phyloP scores from a whole-genome alignment of 2,888 invertebrate genomes.

The Ormyrus thymus region DNA sequence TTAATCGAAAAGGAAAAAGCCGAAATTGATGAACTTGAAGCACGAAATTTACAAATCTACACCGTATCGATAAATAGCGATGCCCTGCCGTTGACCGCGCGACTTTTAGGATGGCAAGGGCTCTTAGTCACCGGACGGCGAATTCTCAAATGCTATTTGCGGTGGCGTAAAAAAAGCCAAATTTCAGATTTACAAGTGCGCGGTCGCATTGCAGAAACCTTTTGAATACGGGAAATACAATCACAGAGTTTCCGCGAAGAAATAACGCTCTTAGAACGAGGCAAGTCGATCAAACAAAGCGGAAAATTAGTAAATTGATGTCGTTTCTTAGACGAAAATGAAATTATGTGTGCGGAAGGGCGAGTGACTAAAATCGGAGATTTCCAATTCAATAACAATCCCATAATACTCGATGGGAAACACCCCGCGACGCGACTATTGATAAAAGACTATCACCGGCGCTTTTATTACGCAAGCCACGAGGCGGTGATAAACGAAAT shows the following conservation, averaged over 20 bases:
- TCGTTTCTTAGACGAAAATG: neutral
- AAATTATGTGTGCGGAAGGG: neutral
- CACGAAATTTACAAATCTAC: neutral
- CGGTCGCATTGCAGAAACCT: neutral
- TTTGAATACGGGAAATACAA: neutral
- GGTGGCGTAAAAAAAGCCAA: neutral
- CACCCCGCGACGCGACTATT: conserved; percentile 7
- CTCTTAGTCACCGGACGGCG: neutral
- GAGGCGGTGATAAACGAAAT: conserved; percentile 23
- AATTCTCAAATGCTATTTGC: too few relatives aligned
- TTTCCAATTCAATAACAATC: neutral
- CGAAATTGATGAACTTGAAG: neutral
- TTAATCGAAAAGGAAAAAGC: neutral
- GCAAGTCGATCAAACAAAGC: neutral
- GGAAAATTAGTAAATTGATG: neutral
- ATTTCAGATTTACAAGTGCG: neutral
- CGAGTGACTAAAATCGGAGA: neutral
- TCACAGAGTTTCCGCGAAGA: neutral
- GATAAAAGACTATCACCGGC: neutral
- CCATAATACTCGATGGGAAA: neutral
- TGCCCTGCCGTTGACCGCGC: neutral
- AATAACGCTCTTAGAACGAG: neutral
- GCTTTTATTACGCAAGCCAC: conserved; percentile 16
- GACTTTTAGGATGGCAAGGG: neutral
- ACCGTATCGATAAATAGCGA: neutral